Conservation (phyloP, 1,140 invertebrate species). For the Heterodera carotae region DNA sequence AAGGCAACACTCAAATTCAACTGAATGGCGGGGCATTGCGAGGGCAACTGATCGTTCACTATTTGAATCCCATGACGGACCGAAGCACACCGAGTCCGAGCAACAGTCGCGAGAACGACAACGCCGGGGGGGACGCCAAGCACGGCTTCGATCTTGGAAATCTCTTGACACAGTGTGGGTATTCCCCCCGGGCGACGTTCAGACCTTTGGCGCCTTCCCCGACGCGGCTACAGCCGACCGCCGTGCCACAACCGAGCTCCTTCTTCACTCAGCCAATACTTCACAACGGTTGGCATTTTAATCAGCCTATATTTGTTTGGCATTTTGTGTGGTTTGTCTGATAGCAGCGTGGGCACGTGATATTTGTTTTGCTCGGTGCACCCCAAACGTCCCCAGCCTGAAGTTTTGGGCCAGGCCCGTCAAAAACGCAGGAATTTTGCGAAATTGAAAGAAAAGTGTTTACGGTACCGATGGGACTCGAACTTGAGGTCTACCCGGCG, state of each 20-base stretch:
- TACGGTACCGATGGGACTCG: too few species aligned
- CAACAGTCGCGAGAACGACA: background rate
- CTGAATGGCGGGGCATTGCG: background rate
- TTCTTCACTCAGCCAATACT: slow-evolving; percentile 29
- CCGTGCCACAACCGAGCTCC: slow-evolving; percentile 17
- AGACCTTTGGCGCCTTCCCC: slow-evolving; percentile 32
- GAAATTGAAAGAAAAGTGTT: too few species aligned
- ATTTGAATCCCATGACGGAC: background rate
- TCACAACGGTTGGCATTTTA: slow-evolving; percentile 9
- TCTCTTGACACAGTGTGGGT: slow-evolving; percentile 48
- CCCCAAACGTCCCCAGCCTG: too few species aligned
- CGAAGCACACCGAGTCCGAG: slow-evolving; percentile 24
- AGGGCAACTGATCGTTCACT: slow-evolving; percentile 19
- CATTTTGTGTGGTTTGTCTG: background rate
- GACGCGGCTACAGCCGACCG: slow-evolving; percentile 24
- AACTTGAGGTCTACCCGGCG: too few species aligned
- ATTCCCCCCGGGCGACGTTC: slow-evolving; percentile 48
- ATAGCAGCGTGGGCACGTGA: too few species aligned
- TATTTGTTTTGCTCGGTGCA: too few species aligned
- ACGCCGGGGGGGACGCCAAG: background rate
- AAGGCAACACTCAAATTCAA: background rate
- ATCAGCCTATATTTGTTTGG: background rate
- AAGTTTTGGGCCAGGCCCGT: too few species aligned
- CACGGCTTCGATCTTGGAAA: slow-evolving; percentile 46
- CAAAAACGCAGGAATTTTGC: too few species aligned